Evolutionary conservation across 2,797 vertebrate genomes (phyloP), one percentile per base, ranked within the genome.

Genomic region (Chiroxiphia lanceolata): DNA sequence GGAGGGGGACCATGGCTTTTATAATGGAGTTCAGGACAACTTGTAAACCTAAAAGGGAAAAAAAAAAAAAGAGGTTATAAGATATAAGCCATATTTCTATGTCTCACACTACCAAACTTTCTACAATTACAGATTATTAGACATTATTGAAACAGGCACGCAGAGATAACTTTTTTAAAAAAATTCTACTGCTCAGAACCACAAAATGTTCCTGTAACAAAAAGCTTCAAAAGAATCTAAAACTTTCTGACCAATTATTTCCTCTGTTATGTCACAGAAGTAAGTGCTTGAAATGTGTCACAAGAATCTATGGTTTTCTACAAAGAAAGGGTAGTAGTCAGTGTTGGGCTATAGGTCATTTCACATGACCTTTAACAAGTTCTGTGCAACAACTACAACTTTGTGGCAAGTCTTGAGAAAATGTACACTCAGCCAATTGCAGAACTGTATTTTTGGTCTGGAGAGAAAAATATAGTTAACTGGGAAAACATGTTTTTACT

Each of bases 21-120:
- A 99, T 99, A 97, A 99, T 99, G 98, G 99, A 99, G 98, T 99
- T 99, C 98, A 99, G 98, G 98, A 99, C 99, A 98, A 99, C 99
- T 98, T 99, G 99, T 99, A 99, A 99, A 99, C 99, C 99, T 99
- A 93, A 87, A 96, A 96, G 72, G 19, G 16, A 93, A 81, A 94
- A 93, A 81, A 97, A n/a, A n/a, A n/a, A 91, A 60, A 69, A 56
- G 1, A 63, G 2, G 6, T 75, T 29, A 70, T 8, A 80, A 81
- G 17, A 56, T 60, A 83, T 95, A 65, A 97, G 86, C 19, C 36
- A 67, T n/a, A 79, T 18, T 78, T 86, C 31, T 74, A 12, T 20
- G 8, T 11, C 6, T 74, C 69, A 19, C 9, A 31, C 54, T 44
- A 53, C 8, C 36, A 79, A 42, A 53, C 82, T 54, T 70, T 80